A percentile compares a stretch with the other conserved stretches of the same genome.
phyloP scores from a whole-genome alignment of 2,113 vertebrate genomes.

The Zosterops japonicus region DNA sequence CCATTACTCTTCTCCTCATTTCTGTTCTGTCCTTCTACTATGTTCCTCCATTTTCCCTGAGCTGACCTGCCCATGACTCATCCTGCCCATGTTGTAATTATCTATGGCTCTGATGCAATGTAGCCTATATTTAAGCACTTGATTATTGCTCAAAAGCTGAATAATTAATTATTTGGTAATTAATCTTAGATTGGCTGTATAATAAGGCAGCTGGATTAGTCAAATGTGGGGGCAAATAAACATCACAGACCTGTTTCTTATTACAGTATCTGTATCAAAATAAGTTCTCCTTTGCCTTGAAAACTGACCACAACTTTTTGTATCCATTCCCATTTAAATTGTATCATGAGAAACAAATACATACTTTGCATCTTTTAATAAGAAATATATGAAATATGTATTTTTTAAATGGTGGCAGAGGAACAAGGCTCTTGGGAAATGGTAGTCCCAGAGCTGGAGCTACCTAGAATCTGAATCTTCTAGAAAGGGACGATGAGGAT shows the following conservation, averaged over 20 bases:
- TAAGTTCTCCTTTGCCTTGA: not conserved
- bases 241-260: not conserved
- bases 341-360: not conserved
- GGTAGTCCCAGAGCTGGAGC: not conserved
- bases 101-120: not conserved
- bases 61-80: not conserved
- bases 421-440: not conserved
- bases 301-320: not conserved
- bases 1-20: not conserved
- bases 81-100: not conserved
- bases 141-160: not conserved
- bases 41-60: fast-evolving
- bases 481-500: not conserved
- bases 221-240: not conserved
- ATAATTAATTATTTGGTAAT: not conserved
- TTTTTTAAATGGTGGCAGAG: not conserved
- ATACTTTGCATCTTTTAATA: not conserved
- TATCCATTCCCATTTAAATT: not conserved
- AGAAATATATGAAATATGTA: not conserved
- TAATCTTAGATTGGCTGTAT: not conserved
- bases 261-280: not conserved
- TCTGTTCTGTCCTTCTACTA: not conserved
- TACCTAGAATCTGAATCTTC: not conserved
- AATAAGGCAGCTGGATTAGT: not conserved
- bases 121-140: not conserved